phyloP scores from a whole-genome alignment of 2,797 vertebrate species.

The Chloroceryle inda region DNA sequence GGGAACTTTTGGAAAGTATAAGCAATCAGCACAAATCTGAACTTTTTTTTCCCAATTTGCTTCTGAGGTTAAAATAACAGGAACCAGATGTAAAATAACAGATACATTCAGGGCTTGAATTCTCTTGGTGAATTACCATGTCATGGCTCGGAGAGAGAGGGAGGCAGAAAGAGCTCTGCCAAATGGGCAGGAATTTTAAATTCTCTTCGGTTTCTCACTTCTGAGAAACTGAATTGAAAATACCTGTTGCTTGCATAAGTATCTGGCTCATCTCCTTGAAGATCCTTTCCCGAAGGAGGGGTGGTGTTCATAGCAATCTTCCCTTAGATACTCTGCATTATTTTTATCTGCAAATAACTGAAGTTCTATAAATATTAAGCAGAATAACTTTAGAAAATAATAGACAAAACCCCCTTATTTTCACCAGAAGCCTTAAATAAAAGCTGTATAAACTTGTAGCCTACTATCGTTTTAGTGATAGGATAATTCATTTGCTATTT shows the following conservation, averaged over 20 bases:
- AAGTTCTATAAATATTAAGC: not conserved
- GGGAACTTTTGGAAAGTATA: not conserved
- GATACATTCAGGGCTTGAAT: conserved; percentile 11
- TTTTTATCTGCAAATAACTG: not conserved
- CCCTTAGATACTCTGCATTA: not conserved
- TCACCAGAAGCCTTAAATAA: not conserved
- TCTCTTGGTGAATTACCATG: not conserved
- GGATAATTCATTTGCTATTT: not conserved
- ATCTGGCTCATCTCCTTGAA: not conserved
- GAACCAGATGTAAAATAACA: conserved; percentile 36
- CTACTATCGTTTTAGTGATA: not conserved
- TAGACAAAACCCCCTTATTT: not conserved
- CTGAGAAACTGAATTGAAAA: conserved; percentile 5
- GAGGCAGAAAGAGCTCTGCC: conserved; percentile 36
- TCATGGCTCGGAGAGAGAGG: not conserved
- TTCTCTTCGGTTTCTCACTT: conserved; percentile 36
- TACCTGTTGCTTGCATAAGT: conserved; percentile 43
- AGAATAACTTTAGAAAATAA: not conserved
- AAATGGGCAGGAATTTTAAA: conserved; percentile 27
- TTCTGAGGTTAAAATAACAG: conserved; percentile 46
- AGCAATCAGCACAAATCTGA: not conserved
- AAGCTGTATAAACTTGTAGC: not conserved
- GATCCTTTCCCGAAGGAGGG: not conserved
- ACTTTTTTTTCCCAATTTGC: not conserved
- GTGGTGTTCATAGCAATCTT: not conserved